Evolutionary conservation across 2,113 vertebrate genomes (phyloP).

Genomic region (Pteronura brasiliensis): DNA sequence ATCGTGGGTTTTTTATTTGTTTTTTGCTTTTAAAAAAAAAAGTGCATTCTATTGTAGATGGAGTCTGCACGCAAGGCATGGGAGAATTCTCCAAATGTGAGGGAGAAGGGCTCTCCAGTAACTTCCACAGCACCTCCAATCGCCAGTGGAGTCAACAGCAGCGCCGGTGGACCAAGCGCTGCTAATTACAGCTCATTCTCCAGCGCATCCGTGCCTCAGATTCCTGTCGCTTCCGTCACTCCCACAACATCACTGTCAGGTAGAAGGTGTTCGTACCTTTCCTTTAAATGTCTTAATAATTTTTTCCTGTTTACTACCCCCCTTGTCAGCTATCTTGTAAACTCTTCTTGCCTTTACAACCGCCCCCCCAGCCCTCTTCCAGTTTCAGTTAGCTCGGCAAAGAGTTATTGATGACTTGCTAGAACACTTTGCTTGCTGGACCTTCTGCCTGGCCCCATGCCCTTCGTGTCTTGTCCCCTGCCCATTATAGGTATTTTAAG

Average conservation of each 20-base stretch:
- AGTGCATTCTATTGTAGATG: constrained; percentile 86
- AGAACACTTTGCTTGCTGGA: neutral
- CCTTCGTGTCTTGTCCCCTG: too few relatives aligned
- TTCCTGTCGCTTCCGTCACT: constrained; percentile 97
- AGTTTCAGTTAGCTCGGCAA: neutral
- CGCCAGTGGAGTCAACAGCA: constrained; percentile 76
- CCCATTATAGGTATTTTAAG: neutral
- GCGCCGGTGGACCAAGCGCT: constrained; percentile 81
- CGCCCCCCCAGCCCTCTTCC: neutral
- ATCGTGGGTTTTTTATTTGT: neutral
- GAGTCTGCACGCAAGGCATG: constrained; percentile 98
- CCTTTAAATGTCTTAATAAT: neutral
- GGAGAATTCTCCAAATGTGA: constrained; percentile 97
- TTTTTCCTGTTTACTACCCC: neutral
- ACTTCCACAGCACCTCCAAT: constrained; percentile 93
- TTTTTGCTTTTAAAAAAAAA: neutral
- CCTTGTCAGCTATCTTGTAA: neutral
- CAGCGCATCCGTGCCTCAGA: constrained; percentile 94
- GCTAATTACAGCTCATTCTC: constrained; percentile 95
- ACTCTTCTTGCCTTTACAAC: neutral
- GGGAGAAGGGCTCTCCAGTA: constrained; percentile 94
- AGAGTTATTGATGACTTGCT: neutral
- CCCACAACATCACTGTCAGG: constrained; percentile 96
- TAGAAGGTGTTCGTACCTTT: constrained; percentile 65
- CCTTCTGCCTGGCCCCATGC: neutral